Evolutionary conservation across 2,113 vertebrate genomes (phyloP).

Genomic region (Odocoileus virginianus): DNA sequence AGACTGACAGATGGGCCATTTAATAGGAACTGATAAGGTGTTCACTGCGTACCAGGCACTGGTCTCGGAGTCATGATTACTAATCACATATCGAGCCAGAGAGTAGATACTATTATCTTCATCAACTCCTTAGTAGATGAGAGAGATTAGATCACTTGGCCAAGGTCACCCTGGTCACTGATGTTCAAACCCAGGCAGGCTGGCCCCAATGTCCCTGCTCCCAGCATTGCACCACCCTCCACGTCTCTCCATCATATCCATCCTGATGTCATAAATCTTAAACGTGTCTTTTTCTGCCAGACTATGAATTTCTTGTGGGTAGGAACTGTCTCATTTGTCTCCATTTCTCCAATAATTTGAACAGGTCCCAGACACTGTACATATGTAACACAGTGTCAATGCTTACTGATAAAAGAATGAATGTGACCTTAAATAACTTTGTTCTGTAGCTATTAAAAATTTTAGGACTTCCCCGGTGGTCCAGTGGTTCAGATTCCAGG

Average conservation of each 20-base stretch:
- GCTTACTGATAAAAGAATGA: background rate
- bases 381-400: background rate
- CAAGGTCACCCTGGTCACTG: background rate
- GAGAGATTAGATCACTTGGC: background rate
- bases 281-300: background rate
- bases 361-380: background rate
- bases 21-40: background rate
- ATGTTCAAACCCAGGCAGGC: background rate
- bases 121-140: background rate
- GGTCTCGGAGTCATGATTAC: background rate
- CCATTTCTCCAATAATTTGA: background rate
- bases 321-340: background rate
- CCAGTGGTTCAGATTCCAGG: background rate
- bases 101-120: background rate
- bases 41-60: background rate
- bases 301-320: background rate
- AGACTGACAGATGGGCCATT: background rate
- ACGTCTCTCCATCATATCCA: background rate
- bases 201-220: background rate
- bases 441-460: background rate
- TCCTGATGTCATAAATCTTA: fast-evolving
- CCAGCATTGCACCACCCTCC: background rate
- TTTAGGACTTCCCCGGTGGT: background rate
- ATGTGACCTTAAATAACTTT: background rate
- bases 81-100: background rate